Evolutionary conservation across 2,797 vertebrate genomes (phyloP).

Genomic region (Sebastes baramenuke): DNA sequence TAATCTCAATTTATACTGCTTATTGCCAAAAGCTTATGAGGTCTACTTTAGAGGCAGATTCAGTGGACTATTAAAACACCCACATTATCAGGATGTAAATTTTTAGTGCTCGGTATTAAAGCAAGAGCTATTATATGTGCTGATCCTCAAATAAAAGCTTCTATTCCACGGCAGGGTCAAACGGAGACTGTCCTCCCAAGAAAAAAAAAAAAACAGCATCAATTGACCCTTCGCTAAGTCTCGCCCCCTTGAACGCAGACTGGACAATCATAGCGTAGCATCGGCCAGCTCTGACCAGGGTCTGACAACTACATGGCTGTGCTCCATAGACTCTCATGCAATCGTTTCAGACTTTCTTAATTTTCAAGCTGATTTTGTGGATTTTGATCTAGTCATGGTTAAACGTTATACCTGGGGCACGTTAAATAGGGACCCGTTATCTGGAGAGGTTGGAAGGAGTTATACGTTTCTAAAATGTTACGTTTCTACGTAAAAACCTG

Average conservation of each 20-base stretch:
- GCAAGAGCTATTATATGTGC: slow-evolving; percentile 27
- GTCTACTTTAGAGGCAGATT: slow-evolving; percentile 49
- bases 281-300: too few species aligned
- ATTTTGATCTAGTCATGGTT: background rate
- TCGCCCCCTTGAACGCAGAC: too few species aligned
- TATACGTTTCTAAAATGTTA: too few species aligned
- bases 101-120: slow-evolving; percentile 46
- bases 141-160: slow-evolving; percentile 32
- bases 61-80: slow-evolving; percentile 47
- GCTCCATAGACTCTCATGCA: too few species aligned
- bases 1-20: slow-evolving; percentile 44
- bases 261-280: too few species aligned
- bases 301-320: too few species aligned
- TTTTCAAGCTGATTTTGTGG: background rate
- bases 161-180: background rate
- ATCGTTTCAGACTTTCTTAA: fast-evolving
- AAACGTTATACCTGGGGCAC: background rate
- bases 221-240: background rate
- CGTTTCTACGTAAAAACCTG: too few species aligned
- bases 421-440: background rate
- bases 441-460: background rate
- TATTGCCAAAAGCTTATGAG: slow-evolving; percentile 49
- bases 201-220: background rate
- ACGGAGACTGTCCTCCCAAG: background rate
- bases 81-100: slow-evolving; percentile 41